Evolutionary conservation across 2,888 invertebrate species (phyloP).

Genomic region (Caenorhabditis becei): DNA sequence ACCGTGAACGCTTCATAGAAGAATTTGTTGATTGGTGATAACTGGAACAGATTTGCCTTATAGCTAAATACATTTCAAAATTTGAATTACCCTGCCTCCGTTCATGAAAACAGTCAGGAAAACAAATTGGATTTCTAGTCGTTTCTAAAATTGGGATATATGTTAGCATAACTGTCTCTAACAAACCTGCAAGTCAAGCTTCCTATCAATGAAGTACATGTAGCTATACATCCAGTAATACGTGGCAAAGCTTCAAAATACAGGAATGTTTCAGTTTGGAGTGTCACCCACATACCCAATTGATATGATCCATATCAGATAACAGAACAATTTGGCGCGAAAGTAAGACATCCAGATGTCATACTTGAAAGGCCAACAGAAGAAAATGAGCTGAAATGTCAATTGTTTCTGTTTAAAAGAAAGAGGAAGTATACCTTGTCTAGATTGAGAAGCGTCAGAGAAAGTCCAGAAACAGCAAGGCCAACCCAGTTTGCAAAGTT

Average conservation of each 20-base stretch:
- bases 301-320: constrained; percentile 77
- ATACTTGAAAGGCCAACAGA: constrained; percentile 80
- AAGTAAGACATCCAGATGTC: constrained; percentile 79
- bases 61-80: not conserved
- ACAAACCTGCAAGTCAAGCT: constrained; percentile 4
- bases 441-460: constrained; percentile 78
- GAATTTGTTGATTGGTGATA: constrained; percentile 75
- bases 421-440: constrained; percentile 69
- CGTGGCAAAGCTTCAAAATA: constrained; percentile 75
- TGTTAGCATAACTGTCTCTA: not conserved
- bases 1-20: constrained; percentile 80
- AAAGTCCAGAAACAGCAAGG: constrained; percentile 78
- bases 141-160: not conserved
- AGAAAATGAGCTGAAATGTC: constrained; percentile 75
- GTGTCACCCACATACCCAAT: constrained; percentile 68
- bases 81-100: constrained; percentile 17
- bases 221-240: constrained; percentile 77
- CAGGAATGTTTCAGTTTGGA: not conserved
- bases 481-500: constrained; percentile 80
- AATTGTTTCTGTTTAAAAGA: not conserved
- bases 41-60: constrained; percentile 56
- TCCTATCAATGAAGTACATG: constrained; percentile 24
- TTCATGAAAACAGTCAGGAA: constrained; percentile 37
- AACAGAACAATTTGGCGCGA: constrained; percentile 75
- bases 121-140: constrained; percentile 21